A percentile compares a stretch with the other conserved stretches of the same genome.
phyloP scores from a whole-genome alignment of 2,113 vertebrate species.

The Conger conger region DNA sequence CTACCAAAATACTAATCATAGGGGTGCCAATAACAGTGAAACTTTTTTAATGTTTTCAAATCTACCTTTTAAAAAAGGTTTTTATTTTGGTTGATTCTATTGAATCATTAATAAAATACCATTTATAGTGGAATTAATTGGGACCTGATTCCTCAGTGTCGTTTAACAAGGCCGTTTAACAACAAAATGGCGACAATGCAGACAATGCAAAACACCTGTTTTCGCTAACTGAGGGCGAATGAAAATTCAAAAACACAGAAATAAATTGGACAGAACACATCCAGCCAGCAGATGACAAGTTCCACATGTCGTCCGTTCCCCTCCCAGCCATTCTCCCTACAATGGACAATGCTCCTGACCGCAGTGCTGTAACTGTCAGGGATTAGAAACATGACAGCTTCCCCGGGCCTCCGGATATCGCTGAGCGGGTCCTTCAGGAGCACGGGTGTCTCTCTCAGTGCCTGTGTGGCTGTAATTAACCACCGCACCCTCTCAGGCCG shows the following conservation, averaged over 20 bases:
- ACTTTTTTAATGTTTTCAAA: too few species aligned
- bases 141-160: not conserved
- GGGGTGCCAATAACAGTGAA: too few species aligned
- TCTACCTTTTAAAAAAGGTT: too few species aligned
- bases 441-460: conserved; percentile 15
- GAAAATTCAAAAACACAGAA: conserved; percentile 54
- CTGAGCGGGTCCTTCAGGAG: conserved; percentile 24
- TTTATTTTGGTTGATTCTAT: too few species aligned
- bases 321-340: conserved; percentile 63
- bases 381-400: conserved; percentile 39
- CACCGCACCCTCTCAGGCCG: not conserved
- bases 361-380: conserved; percentile 7
- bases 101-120: too few species aligned
- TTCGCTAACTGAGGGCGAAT: not conserved
- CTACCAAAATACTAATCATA: too few species aligned
- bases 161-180: not conserved
- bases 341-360: conserved; percentile 53
- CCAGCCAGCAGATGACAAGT: conserved; percentile 66
- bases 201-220: not conserved
- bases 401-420: conserved; percentile 31
- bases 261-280: conserved; percentile 39
- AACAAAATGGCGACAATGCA: not conserved
- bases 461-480: conserved; percentile 24
- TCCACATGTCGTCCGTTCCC: conserved; percentile 67
- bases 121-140: too few species aligned